Conservation (phyloP, 2,888 invertebrate species). For the Thecocarcelia acutangulata region DNA sequence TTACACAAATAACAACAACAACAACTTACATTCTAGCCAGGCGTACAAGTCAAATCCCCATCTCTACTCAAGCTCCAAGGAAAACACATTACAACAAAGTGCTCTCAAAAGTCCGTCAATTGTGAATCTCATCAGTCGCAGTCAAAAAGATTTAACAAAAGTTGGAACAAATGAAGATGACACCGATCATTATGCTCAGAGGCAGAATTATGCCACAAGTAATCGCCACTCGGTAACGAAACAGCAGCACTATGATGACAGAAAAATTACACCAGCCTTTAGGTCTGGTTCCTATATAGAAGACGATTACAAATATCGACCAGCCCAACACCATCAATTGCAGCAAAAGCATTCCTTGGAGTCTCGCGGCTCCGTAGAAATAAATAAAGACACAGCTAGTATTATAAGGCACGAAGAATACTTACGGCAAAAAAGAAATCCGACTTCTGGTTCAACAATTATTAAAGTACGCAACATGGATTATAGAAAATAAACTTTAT, state of each 20-base stretch:
- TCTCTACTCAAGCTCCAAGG: conserved; percentile 82
- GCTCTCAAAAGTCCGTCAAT: conserved; percentile 90
- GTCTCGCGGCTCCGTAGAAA: conserved; percentile 79
- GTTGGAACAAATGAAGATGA: conserved; percentile 79
- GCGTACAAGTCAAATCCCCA: conserved; percentile 91
- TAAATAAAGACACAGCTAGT: conserved; percentile 80
- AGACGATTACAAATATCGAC: conserved; percentile 74
- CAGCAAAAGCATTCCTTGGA: conserved; percentile 78
- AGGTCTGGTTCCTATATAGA: conserved; percentile 63
- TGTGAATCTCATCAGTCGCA: conserved; percentile 91
- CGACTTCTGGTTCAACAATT: conserved; percentile 83
- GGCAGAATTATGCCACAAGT: conserved; percentile 43
- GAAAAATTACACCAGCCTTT: conserved; percentile 49
- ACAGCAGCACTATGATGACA: conserved; percentile 44
- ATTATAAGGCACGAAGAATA: conserved; percentile 86
- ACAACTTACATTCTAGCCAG: conserved; percentile 71
- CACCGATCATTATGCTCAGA: conserved; percentile 57
- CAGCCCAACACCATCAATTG: conserved; percentile 72
- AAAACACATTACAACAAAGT: conserved; percentile 76
- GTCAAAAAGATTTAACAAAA: conserved; percentile 89
- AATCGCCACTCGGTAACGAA: conserved; percentile 32
- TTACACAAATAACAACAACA: conserved; percentile 72
- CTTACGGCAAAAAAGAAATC: conserved; percentile 81
- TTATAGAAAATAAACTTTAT: conserved; percentile 72
- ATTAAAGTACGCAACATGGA: conserved; percentile 83